phyloP scores from a whole-genome alignment of 2,888 invertebrate species.

The Glyphotaelius pellucidus region DNA sequence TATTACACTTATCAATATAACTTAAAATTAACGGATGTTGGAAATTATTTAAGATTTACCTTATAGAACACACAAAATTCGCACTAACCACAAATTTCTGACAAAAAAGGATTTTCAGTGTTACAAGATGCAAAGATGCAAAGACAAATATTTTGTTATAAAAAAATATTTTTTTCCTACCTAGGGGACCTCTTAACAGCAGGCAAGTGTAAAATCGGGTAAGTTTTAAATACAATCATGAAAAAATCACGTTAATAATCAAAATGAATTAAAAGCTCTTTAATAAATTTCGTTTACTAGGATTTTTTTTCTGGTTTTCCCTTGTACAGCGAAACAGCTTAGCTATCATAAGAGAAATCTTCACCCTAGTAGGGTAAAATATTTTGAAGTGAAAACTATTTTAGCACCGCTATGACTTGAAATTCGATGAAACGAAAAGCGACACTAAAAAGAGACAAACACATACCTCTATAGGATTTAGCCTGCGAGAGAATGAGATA shows the following conservation, averaged over 20 bases:
- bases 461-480: too few species aligned
- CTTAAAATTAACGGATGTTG: slow-evolving; percentile 41
- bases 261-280: background rate
- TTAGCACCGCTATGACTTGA: too few species aligned
- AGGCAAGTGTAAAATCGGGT: background rate
- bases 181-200: background rate
- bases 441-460: too few species aligned
- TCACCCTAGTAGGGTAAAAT: background rate
- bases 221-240: background rate
- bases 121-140: background rate
- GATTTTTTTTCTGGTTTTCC: too few species aligned
- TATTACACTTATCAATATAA: background rate
- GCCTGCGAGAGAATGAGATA: too few species aligned
- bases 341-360: background rate
- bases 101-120: slow-evolving; percentile 40
- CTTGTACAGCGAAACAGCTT: background rate
- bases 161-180: background rate
- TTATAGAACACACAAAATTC: slow-evolving; percentile 55
- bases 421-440: too few species aligned
- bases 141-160: background rate
- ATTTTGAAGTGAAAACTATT: too few species aligned
- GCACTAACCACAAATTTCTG: slow-evolving; percentile 47
- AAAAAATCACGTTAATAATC: background rate
- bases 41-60: slow-evolving; percentile 57
- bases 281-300: background rate